Base-by-base conservation (phyloP, 1,140 invertebrate species). In the Aphelenchoides besseyi region DNA sequence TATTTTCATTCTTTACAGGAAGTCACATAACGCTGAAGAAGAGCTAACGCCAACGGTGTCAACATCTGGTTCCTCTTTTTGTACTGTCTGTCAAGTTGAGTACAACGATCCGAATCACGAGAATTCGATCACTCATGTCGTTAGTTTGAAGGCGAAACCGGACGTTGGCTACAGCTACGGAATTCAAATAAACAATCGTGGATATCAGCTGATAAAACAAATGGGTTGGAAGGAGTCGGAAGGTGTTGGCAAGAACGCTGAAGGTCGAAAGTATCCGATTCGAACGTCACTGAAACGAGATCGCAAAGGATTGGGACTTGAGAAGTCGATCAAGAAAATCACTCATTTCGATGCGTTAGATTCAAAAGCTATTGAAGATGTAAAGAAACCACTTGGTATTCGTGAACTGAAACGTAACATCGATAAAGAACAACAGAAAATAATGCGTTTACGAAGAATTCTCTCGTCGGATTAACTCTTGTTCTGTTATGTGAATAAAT, bases 231-330 rank as follows among this genome's bases (percentile, higher is more conserved):
- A 5, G 5, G 55, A 59, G 18, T 5, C 5, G 26, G 5, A 28
- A 29, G 55, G 55, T 33, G 5, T 59, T 28, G 55, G 55, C 5
- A 8, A 5, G 5, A 23, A 18, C 5, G 18, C 5, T 5, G 5
- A 59, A 59, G 55, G 55, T 12, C 5, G 55, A 33, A 59, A 59
- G 18, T 59, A 59, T 59, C 55, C 55, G 26, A 59, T 59, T 59
- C 5, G 55, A 28, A 29, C 55, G 55, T 5, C 32, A 33, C 55
- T 59, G 5, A 59, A 59, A 23, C 5, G 32, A 23, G 55, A 59
- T 23, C 5, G 18, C 5, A 59, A 59, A 33, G 55, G 55, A 5
- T 33, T 59, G 12, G 55, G 55, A 8, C 18, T 59, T 5, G 55
- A 59, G 55, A 59, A 59, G 55, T 8, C 26, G 12, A 5, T 8